phyloP scores from a whole-genome alignment of 2,888 invertebrate species.

The Chrysolina haemoptera region DNA sequence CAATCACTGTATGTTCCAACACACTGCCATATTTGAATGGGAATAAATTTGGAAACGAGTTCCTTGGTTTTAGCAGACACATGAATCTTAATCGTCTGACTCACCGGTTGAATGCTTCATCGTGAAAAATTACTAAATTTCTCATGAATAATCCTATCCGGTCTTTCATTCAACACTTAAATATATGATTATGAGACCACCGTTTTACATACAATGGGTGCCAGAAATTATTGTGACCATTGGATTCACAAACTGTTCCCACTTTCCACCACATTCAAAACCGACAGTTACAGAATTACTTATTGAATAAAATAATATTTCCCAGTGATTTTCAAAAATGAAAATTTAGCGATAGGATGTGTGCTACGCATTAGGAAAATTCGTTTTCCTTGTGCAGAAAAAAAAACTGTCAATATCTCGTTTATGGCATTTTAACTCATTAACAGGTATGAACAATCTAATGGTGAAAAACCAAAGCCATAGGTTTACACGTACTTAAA shows the following conservation, averaged over 20 bases:
- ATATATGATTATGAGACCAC: neutral
- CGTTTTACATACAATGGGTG: neutral
- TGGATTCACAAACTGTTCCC: neutral
- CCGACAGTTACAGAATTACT: no score
- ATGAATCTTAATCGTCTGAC: constrained; percentile 5
- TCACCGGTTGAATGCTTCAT: neutral
- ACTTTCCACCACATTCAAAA: no score
- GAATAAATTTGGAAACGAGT: neutral
- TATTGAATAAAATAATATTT: no score
- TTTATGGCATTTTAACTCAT: no score
- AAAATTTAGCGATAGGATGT: no score
- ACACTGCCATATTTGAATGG: neutral
- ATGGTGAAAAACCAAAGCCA: no score
- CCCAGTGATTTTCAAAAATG: no score
- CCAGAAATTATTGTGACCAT: neutral
- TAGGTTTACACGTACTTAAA: no score
- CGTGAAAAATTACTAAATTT: neutral
- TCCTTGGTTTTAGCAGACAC: neutral
- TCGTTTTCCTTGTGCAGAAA: no score
- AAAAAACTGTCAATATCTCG: no score
- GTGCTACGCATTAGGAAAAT: no score
- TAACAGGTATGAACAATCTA: no score
- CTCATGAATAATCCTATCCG: neutral
- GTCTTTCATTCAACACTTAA: neutral
- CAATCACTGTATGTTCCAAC: neutral